Percentiles rank a stretch among this genome's conserved stretches.
Evolutionary conservation across 2,797 vertebrate genomes (phyloP).

Genomic region (Peromyscus aztecus): DNA sequence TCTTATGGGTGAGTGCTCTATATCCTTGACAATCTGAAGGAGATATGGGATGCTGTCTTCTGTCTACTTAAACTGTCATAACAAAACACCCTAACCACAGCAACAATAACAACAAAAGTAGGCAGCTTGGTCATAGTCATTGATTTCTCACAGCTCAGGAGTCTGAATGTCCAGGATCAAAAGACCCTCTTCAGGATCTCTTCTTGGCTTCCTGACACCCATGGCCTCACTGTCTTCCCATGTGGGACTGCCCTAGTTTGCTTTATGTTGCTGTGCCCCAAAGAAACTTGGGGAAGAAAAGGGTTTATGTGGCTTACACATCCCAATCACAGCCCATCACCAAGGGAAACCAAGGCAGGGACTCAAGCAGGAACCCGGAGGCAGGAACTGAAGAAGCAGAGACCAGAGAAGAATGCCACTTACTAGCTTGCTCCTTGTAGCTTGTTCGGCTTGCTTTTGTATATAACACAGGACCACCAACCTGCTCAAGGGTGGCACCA

Average conservation of each 20-base stretch:
- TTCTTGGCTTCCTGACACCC: neutral
- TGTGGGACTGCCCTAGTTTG: neutral
- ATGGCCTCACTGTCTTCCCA: neutral
- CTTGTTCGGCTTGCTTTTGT: neutral
- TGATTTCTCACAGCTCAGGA: neutral
- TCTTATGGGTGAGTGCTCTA: neutral
- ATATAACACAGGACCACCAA: neutral
- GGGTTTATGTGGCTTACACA: neutral
- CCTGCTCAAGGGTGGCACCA: neutral
- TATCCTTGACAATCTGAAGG: neutral
- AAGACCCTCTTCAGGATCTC: neutral
- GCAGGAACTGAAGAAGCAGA: neutral
- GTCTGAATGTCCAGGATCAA: neutral
- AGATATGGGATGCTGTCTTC: neutral
- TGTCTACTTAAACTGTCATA: neutral
- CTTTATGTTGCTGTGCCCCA: neutral
- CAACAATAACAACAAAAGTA: neutral
- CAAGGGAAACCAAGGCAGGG: neutral
- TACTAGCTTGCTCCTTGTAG: neutral
- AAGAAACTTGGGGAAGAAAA: neutral
- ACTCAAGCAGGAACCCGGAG: neutral
- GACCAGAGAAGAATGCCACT: neutral
- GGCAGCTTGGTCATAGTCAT: neutral
- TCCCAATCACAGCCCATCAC: neutral
- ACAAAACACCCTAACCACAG: neutral